Conservation (phyloP, 1,140 invertebrate genomes). For the Brachionus plicatilis region DNA sequence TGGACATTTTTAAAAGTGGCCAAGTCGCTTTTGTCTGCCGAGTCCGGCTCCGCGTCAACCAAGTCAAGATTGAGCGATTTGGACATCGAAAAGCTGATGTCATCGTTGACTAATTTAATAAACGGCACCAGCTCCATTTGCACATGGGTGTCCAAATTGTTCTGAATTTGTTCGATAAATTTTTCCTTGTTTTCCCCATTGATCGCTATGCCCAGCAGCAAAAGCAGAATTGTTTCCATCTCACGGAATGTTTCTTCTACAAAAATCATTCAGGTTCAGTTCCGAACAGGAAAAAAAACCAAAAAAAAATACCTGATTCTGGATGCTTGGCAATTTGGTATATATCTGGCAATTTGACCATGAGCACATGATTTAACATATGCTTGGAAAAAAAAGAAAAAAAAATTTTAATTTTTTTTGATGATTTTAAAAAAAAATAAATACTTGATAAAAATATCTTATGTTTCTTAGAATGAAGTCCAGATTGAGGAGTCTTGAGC, state of each 20-base stretch:
- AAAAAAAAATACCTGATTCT: constrained; percentile 3
- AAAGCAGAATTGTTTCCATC: constrained; percentile 14
- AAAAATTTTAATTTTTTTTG: neutral
- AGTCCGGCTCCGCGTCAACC: neutral
- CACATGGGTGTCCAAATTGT: neutral
- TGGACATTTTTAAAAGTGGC: neutral
- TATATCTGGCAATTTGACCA: constrained; percentile 10
- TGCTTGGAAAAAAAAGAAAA: neutral
- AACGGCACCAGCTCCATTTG: neutral
- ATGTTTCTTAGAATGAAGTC: constrained; percentile 38
- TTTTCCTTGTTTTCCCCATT: constrained; percentile 32
- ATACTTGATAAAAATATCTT: constrained; percentile 30
- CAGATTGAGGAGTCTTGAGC: constrained; percentile 16
- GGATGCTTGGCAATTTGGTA: constrained; percentile 31
- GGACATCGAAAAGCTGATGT: constrained; percentile 12
- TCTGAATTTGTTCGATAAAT: constrained; percentile 38
- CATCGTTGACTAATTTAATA: constrained; percentile 26
- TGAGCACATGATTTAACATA: neutral
- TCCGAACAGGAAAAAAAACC: neutral
- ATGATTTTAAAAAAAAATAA: neutral
- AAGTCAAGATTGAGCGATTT: neutral
- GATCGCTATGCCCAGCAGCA: constrained; percentile 15
- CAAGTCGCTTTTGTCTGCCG: neutral
- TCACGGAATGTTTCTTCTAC: neutral
- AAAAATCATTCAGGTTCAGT: neutral